Conservation (phyloP, 2,888 invertebrate genomes). For the Caenorhabditis virilis region DNA sequence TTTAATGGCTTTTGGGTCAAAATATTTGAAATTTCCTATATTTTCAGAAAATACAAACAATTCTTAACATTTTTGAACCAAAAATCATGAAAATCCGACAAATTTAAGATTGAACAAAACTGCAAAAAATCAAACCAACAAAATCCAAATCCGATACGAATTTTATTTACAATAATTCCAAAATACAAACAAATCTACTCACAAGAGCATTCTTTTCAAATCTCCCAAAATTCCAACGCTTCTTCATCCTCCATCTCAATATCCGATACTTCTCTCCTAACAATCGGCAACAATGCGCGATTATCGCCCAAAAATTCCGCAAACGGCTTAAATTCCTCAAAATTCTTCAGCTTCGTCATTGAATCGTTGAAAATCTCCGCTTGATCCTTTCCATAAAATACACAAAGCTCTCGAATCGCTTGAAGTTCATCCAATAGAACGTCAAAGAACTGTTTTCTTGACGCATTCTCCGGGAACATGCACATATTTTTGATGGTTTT, state of each 20-base stretch:
- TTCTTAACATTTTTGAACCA: too few species aligned
- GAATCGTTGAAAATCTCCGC: not conserved
- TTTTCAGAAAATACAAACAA: too few species aligned
- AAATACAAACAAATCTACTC: too few species aligned
- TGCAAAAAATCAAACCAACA: too few species aligned
- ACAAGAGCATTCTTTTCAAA: too few species aligned
- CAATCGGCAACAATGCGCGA: not conserved
- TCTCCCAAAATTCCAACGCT: not conserved
- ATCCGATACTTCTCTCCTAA: not conserved
- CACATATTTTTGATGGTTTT: slow-evolving; percentile 3
- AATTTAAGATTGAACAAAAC: too few species aligned
- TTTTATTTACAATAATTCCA: too few species aligned
- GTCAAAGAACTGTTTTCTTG: slow-evolving; percentile 3
- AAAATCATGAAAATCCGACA: too few species aligned
- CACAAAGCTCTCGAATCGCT: not conserved
- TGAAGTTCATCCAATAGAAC: not conserved
- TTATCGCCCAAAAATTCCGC: not conserved
- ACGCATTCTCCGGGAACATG: not conserved
- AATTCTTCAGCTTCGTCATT: not conserved
- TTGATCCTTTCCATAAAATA: not conserved
- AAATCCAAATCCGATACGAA: too few species aligned
- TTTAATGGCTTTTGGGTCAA: too few species aligned
- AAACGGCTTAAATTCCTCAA: not conserved
- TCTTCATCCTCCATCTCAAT: not conserved
- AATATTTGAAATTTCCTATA: too few species aligned